These are phyloP conservation scores for Melikaiella ostensackeni DNA, from an alignment of 2,888 invertebrate genomes.

Conservation along the genomic window DNA sequence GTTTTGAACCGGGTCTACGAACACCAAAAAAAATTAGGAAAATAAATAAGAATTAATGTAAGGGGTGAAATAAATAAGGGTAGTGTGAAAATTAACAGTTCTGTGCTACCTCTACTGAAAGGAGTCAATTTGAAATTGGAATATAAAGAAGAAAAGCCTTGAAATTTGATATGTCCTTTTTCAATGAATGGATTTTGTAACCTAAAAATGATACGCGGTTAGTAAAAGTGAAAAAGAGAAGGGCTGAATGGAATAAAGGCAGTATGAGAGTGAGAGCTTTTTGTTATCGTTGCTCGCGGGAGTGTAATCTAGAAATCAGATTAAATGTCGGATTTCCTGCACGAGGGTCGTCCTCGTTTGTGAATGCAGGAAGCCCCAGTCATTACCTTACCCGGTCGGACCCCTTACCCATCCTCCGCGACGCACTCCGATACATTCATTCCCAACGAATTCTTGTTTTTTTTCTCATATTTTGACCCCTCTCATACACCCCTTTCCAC, in stretches of 20 bases:
- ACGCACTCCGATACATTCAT: slow-evolving; percentile 73
- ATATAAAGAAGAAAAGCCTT: not conserved
- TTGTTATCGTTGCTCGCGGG: slow-evolving; percentile 64
- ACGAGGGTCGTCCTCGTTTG: slow-evolving; percentile 68
- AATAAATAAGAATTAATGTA: no score
- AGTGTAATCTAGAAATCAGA: slow-evolving; percentile 77
- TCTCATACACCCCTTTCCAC: no score
- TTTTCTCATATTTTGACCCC: slow-evolving; percentile 24
- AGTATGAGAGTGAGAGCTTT: slow-evolving; percentile 43
- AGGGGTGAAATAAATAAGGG: no score
- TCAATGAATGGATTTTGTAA: not conserved
- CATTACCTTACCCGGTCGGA: slow-evolving; percentile 71
- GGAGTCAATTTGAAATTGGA: no score
- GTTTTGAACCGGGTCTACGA: no score
- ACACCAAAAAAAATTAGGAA: no score
- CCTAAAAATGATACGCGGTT: not conserved
- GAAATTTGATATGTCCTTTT: no score
- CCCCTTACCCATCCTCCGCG: slow-evolving; percentile 71
- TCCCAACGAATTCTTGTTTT: slow-evolving; percentile 57
- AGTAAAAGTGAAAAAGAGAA: slow-evolving; percentile 36
- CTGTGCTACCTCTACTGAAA: no score
- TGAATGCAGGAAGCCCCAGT: slow-evolving; percentile 74
- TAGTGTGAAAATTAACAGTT: no score
- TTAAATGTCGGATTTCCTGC: slow-evolving; percentile 77
- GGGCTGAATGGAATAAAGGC: slow-evolving; percentile 34